Base-by-base conservation (phyloP, 2,113 vertebrate genomes). In the Strix aluco region DNA sequence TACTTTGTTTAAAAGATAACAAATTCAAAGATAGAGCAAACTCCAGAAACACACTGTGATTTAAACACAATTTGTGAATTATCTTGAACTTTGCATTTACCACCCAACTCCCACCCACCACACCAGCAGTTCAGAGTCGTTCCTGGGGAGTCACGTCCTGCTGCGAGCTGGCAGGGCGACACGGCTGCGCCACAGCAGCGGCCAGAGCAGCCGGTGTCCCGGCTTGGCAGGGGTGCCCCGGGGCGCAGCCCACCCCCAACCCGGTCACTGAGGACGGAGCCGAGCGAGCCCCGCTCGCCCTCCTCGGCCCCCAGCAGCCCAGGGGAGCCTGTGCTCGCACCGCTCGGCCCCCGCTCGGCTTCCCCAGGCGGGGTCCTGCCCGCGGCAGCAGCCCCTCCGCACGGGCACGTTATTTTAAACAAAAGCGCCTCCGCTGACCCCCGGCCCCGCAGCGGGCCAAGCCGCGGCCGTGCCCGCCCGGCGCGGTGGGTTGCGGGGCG, bases 51-150 rank as follows among this genome's bases (percentile, higher is more conserved):
- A 3, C 21, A 1, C 34, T 1, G 20, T 6, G n/a, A 5, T 7
- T 22, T 15, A n/a, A 70, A 19, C 42, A 4, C 17, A 15, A 13
- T 15, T 11, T 6, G 7, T 0, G 6, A 36, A 3, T 23, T 4
- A 0, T 2, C 73, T 54, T 1, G 34, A 17, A 3, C 12, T 19
- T 5, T 0, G 40, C 74, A 10, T 44, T 59, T 25, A 14, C 18
- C 55, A 16, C 27, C 30, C 3, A 3, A 2, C 9, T 34, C 62
- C 20, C 11, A 3, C n/a, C 42, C 36, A 3, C 29, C 30, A 1
- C 14, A 7, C 1, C n/a, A 8, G 15, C 42, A 10, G 0, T 1
- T 4, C 29, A 0, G 2, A 12, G 13, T 3, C 23, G 4, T 3
- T 6, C 29, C 0, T 1, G 7, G 66, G 13, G 0, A 19, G 36